Evolutionary conservation across 2,113 vertebrate genomes (phyloP).

Genomic region (Brevimyrus niger): DNA sequence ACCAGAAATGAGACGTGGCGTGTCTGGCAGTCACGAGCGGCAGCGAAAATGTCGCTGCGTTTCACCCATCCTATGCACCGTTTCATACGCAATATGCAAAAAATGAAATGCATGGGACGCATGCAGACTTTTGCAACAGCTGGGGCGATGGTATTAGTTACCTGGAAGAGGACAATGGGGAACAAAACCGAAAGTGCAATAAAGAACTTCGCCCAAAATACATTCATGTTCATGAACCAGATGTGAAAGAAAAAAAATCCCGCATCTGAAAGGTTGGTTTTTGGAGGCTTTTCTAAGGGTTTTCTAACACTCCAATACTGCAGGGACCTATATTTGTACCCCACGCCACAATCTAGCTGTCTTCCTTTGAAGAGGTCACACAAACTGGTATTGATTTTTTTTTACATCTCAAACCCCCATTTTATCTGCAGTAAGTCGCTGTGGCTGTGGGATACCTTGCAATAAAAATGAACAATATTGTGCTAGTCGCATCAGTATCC

Average conservation of each 20-base stretch:
- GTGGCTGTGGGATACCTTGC: background rate
- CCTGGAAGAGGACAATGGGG: background rate
- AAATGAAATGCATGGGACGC: background rate
- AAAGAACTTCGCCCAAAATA: background rate
- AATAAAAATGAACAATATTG: background rate
- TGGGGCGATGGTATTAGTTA: background rate
- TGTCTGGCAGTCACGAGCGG: background rate
- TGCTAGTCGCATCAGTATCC: background rate
- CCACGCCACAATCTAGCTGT: background rate
- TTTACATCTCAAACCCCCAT: background rate
- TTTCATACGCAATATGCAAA: background rate
- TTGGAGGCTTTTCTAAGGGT: background rate
- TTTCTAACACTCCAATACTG: background rate
- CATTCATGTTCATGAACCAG: background rate
- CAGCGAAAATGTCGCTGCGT: background rate
- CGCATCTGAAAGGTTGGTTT: background rate
- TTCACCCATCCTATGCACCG: background rate
- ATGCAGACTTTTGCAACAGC: background rate
- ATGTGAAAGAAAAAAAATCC: background rate
- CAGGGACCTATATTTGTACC: background rate
- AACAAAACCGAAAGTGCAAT: background rate
- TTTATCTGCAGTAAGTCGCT: background rate
- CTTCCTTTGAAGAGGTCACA: background rate
- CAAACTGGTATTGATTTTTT: background rate
- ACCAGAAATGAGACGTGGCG: conserved; percentile 8